These are phyloP conservation scores for Catocala sponsa DNA, from an alignment of 2,888 invertebrate species.

Conservation along the genomic window DNA sequence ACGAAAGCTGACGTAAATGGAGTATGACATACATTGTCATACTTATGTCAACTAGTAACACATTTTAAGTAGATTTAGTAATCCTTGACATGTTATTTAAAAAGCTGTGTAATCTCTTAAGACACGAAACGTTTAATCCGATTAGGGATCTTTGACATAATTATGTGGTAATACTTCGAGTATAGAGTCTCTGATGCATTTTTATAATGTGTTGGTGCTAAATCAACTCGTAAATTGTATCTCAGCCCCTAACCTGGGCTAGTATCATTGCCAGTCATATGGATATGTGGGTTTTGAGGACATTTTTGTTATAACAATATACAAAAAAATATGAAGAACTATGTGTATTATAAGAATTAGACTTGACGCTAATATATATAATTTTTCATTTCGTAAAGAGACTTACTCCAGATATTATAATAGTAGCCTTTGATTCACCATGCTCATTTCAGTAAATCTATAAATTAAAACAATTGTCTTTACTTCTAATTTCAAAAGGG, in stretches of 20 bases:
- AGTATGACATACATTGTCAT: background rate
- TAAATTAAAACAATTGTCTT: no score
- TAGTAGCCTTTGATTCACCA: no score
- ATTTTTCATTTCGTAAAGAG: no score
- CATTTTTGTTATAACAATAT: constrained; percentile 42
- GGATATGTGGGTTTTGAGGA: constrained; percentile 75
- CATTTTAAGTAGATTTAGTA: background rate
- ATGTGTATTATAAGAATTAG: no score
- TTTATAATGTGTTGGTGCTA: constrained; percentile 79
- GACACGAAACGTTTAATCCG: no score
- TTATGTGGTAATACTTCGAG: constrained; percentile 59
- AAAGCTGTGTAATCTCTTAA: background rate
- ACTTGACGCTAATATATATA: no score
- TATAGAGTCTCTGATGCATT: constrained; percentile 83
- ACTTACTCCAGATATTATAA: no score
- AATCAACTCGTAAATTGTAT: constrained; percentile 80
- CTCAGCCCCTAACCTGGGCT: constrained; percentile 78
- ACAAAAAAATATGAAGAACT: no score
- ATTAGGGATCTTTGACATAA: no score
- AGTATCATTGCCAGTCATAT: constrained; percentile 70
- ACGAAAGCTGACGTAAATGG: background rate
- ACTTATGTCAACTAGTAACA: no score
- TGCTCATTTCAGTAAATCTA: no score
- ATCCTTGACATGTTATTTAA: background rate
- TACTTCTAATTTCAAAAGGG: no score